Conservation (phyloP, 2,113 vertebrate genomes). For the Australoheros scitulus region DNA sequence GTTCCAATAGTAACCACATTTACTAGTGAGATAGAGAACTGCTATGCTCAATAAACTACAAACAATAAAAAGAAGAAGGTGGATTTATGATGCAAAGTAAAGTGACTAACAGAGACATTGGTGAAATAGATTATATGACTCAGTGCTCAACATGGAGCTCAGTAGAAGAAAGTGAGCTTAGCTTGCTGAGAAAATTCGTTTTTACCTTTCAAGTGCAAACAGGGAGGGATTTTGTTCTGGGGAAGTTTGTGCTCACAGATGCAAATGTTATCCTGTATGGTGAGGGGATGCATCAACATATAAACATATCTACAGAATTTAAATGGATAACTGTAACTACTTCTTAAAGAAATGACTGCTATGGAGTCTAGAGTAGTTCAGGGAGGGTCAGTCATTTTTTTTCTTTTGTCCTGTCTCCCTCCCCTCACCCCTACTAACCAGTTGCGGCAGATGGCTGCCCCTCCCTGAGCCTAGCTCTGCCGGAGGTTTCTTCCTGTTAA, state of each 20-base stretch:
- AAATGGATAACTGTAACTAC: not conserved
- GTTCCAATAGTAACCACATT: conserved; percentile 1
- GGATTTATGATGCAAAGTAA: conserved; percentile 14
- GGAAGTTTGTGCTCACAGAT: conserved; percentile 2
- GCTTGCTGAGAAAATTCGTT: conserved; percentile 13
- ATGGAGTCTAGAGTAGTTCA: not conserved
- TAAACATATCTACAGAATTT: not conserved
- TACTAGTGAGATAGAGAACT: not conserved
- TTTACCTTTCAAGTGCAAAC: conserved; percentile 1
- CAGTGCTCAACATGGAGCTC: conserved; percentile 11
- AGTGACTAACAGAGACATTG: conserved; percentile 6
- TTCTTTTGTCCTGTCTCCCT: too few relatives aligned
- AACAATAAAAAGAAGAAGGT: not conserved
- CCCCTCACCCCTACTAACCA: too few relatives aligned
- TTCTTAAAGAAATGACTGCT: not conserved
- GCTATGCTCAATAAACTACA: not conserved
- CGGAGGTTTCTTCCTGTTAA: too few relatives aligned
- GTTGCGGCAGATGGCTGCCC: too few relatives aligned
- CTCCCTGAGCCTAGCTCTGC: too few relatives aligned
- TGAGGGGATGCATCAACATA: not conserved
- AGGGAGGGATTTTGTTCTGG: not conserved
- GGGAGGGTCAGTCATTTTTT: too few relatives aligned
- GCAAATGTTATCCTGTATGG: not conserved
- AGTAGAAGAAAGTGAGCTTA: not conserved
- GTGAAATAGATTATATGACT: conserved; percentile 17